phyloP scores from a whole-genome alignment of 2,113 vertebrate genomes.

The Cathartes aura region DNA sequence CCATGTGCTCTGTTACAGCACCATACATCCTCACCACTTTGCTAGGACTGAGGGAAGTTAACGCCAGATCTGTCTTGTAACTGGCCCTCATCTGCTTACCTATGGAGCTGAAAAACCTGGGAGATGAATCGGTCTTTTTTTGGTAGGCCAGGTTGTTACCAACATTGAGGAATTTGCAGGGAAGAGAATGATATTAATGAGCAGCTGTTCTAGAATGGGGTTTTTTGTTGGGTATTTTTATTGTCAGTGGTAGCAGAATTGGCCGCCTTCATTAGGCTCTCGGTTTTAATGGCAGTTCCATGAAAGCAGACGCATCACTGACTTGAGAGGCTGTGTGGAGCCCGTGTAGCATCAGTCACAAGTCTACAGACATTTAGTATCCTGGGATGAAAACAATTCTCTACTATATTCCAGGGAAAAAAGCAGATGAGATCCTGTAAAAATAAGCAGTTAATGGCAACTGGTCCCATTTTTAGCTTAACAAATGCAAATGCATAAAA shows the following conservation, averaged over 20 bases:
- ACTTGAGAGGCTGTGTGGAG: background rate
- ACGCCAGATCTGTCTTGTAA: fast-evolving
- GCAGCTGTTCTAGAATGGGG: background rate
- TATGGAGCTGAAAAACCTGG: background rate
- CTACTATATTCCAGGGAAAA: background rate
- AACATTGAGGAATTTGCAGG: background rate
- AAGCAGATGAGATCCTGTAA: background rate
- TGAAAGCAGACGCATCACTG: fast-evolving
- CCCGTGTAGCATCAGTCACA: background rate
- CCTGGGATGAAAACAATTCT: background rate
- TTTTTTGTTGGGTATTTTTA: background rate
- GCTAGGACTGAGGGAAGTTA: background rate
- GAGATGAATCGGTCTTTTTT: fast-evolving
- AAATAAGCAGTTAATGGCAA: background rate
- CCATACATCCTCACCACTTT: background rate
- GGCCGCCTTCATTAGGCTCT: background rate
- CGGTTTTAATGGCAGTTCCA: background rate
- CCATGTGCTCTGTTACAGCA: fast-evolving
- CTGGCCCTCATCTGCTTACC: background rate
- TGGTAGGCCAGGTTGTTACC: background rate
- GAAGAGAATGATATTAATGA: background rate
- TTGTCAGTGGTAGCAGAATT: background rate
- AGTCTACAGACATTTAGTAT: background rate
- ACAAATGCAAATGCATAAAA: background rate
- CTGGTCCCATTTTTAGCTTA: background rate